A percentile compares a stretch with the other conserved stretches of the same genome.
Conservation (phyloP, 2,888 invertebrate genomes). For the Orthosia gracilis region DNA sequence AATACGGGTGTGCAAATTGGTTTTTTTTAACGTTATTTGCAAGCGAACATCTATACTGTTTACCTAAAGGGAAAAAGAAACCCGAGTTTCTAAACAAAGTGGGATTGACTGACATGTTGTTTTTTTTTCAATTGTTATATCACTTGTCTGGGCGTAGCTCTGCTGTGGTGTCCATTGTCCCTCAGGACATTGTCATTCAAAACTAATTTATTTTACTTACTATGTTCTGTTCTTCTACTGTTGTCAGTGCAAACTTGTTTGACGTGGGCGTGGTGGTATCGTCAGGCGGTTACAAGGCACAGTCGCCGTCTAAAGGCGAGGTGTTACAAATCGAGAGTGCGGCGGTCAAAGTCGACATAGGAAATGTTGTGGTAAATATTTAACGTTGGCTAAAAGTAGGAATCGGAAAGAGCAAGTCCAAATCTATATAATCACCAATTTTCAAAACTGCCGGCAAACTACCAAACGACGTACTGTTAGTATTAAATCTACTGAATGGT, state of each 20-base stretch:
- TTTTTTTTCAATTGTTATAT: no score
- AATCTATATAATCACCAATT: no score
- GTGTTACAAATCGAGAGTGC: conserved; percentile 41
- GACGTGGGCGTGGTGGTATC: conserved; percentile 23
- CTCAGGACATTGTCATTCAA: background rate
- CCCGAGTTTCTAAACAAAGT: no score
- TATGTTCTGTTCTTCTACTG: no score
- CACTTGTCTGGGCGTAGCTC: no score
- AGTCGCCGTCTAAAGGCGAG: conserved; percentile 6
- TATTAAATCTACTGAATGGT: no score
- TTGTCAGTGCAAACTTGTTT: conserved; percentile 24
- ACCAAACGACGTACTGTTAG: no score
- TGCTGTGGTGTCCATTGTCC: no score
- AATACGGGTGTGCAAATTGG: background rate
- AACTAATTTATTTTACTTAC: background rate
- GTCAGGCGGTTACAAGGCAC: conserved; percentile 1
- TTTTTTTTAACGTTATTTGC: background rate
- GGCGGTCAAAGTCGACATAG: conserved; percentile 16
- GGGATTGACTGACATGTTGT: no score
- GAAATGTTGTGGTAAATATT: conserved; percentile 32
- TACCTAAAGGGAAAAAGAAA: background rate
- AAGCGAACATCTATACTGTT: background rate
- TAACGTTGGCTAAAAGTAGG: background rate
- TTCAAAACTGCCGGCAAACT: no score
- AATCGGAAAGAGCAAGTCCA: no score